phyloP scores from a whole-genome alignment of 64 coral and sea anemone species.

The Astreopora myriophthalma region DNA sequence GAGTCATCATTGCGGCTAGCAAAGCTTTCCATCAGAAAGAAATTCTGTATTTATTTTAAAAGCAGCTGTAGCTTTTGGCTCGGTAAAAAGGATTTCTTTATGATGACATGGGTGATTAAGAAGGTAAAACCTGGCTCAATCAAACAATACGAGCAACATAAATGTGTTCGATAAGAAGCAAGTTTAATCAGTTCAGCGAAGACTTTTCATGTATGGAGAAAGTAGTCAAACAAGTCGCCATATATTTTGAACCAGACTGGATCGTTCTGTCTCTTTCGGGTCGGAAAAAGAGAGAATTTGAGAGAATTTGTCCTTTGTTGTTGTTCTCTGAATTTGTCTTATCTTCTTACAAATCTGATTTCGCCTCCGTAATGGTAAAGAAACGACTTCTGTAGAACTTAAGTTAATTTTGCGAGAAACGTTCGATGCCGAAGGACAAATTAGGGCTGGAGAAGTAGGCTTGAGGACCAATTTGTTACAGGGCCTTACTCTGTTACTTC shows the following conservation, averaged over 20 bases:
- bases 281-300: not conserved
- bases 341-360: not conserved
- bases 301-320: not conserved
- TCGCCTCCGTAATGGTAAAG: not conserved
- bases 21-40: slow-evolving; percentile 5
- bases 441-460: not conserved
- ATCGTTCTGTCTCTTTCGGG: not conserved
- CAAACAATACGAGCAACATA: not conserved
- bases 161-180: not conserved
- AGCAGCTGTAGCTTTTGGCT: slow-evolving; percentile 15
- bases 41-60: slow-evolving; percentile 31
- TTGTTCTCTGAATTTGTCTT: not conserved
- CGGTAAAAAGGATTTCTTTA: not conserved
- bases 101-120: not conserved
- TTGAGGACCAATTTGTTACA: slow-evolving; percentile 48
- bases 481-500: slow-evolving; percentile 36
- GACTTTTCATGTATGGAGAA: not conserved
- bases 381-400: not conserved
- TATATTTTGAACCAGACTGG: not conserved
- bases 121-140: not conserved
- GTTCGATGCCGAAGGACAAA: not conserved
- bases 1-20: not conserved
- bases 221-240: not conserved
- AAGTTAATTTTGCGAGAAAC: not conserved
- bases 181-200: not conserved